Evolutionary conservation across 2,797 vertebrate genomes (phyloP).

Genomic region (Calcarius lapponicus): DNA sequence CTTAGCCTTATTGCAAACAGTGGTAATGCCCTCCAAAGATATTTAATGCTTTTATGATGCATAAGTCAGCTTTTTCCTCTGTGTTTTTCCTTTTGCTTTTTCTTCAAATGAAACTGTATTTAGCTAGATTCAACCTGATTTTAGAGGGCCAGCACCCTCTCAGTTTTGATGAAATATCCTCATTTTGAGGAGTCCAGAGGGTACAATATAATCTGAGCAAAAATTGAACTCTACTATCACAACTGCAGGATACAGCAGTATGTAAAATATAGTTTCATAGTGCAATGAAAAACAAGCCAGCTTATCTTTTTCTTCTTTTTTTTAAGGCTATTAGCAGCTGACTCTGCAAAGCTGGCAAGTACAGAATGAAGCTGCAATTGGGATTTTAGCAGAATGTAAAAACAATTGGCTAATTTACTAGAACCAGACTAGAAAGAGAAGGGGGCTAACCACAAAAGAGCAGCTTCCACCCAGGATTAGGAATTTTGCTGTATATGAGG

Average conservation of each 20-base stretch:
- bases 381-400: neutral
- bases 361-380: neutral
- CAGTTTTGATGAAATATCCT: neutral
- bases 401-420: neutral
- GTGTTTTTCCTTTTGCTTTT: neutral
- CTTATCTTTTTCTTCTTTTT: neutral
- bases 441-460: neutral
- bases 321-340: neutral
- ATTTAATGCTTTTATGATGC: neutral
- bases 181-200: neutral
- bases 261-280: neutral
- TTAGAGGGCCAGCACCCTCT: neutral
- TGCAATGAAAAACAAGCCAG: neutral
- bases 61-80: neutral
- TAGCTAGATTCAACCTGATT: neutral
- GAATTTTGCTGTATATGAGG: neutral
- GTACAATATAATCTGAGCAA: neutral
- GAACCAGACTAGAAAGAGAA: neutral
- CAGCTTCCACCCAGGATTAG: neutral
- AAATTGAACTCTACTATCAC: neutral
- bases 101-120: neutral
- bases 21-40: neutral
- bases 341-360: neutral
- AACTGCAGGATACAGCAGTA: neutral
- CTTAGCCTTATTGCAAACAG: neutral